Evolutionary conservation across 1,140 invertebrate species (phyloP).

Genomic region (Ruditapes philippinarum): DNA sequence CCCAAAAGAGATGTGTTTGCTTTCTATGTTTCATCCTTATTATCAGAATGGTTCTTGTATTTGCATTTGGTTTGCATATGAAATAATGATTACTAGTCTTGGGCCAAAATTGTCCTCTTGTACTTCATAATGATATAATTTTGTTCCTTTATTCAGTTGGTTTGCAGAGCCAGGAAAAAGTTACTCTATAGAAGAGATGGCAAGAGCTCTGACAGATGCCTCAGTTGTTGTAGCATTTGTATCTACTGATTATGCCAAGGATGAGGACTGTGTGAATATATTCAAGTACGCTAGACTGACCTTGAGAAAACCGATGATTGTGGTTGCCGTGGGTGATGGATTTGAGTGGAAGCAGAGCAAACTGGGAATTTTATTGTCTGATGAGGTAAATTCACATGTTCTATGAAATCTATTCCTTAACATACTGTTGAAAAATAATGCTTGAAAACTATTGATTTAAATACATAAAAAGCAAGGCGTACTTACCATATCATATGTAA

Average conservation of each 20-base stretch:
- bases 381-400: conserved; percentile 74
- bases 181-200: conserved; percentile 77
- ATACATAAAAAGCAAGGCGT: no score
- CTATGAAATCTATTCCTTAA: no score
- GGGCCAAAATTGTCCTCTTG: no score
- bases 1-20: no score
- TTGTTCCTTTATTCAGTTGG: conserved; percentile 79
- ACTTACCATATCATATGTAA: no score
- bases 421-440: no score
- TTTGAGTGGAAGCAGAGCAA: conserved; percentile 80
- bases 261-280: conserved; percentile 80
- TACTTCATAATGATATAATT: no score
- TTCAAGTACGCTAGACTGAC: conserved; percentile 83
- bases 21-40: no score
- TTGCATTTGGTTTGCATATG: no score
- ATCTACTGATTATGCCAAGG: conserved; percentile 80
- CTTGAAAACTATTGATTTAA: no score
- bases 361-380: conserved; percentile 79
- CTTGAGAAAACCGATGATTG: conserved; percentile 82
- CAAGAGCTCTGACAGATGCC: conserved; percentile 78
- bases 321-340: conserved; percentile 80
- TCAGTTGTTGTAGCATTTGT: conserved; percentile 83
- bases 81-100: no score
- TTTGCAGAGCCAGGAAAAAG: conserved; percentile 65
- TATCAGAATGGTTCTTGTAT: no score